Evolutionary conservation across 2,113 vertebrate species (phyloP).

Genomic region (Trematocara nigrifrons): DNA sequence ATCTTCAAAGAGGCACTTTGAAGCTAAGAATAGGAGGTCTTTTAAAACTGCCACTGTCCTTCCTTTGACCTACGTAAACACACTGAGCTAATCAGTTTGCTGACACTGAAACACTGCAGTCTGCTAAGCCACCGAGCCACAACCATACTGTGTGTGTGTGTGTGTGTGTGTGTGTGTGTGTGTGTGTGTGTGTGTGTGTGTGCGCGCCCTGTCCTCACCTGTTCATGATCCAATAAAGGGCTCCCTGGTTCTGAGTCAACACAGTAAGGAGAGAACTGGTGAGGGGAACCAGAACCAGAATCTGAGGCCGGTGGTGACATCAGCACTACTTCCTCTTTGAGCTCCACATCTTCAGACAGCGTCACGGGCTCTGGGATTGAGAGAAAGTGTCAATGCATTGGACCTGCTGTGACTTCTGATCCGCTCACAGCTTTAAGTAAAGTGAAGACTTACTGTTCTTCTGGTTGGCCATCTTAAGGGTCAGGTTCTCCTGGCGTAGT

Average conservation of each 20-base stretch:
- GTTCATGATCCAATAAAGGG: conserved; percentile 88
- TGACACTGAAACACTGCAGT: not conserved
- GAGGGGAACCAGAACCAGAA: conserved; percentile 85
- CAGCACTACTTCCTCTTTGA: conserved; percentile 89
- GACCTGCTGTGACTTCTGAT: not conserved
- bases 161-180: not conserved
- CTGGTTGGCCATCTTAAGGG: conserved; percentile 90
- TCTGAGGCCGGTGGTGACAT: conserved; percentile 97
- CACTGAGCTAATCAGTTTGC: not conserved
- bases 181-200: not conserved
- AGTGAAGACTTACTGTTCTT: conserved; percentile 86
- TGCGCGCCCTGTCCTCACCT: conserved; percentile 66
- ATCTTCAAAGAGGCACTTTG: not conserved
- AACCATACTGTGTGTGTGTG: not conserved
- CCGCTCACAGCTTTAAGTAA: not conserved
- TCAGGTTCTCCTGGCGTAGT: conserved; percentile 93
- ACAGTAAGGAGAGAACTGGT: conserved; percentile 90
- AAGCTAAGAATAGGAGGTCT: not conserved
- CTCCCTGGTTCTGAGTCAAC: conserved; percentile 95
- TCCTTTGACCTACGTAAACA: not conserved
- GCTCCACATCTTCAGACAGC: conserved; percentile 77
- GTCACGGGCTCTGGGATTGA: conserved; percentile 48
- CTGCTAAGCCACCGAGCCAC: not conserved
- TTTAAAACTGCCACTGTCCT: not conserved
- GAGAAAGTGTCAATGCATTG: not conserved